Evolutionary conservation across 2,888 invertebrate species (phyloP).

Genomic region (Drosophila stalkeri): DNA sequence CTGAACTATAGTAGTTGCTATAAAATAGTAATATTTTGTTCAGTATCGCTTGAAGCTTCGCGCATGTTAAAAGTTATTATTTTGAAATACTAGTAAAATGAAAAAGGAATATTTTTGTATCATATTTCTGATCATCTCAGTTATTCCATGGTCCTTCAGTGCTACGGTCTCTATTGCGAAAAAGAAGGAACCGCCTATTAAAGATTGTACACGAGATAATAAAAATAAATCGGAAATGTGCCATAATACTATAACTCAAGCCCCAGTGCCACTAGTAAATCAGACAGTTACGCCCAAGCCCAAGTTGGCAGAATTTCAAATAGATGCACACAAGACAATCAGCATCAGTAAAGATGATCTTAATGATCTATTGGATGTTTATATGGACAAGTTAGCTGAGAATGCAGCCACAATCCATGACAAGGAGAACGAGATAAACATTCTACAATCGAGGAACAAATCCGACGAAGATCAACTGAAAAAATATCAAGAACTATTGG

Average conservation of each 20-base stretch:
- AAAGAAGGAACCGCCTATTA: constrained; percentile 40
- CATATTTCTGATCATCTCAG: constrained; percentile 19
- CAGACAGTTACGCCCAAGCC: constrained; percentile 43
- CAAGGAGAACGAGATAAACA: constrained; percentile 57
- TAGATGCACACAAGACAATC: constrained; percentile 67
- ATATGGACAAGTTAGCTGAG: constrained; percentile 64
- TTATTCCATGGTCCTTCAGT: constrained; percentile 22
- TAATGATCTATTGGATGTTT: constrained; percentile 62
- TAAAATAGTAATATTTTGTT: constrained; percentile 35
- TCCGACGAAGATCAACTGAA: constrained; percentile 38
- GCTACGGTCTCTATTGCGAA: constrained; percentile 17
- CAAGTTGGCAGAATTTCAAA: constrained; percentile 65
- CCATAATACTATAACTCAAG: constrained; percentile 20
- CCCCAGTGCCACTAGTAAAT: constrained; percentile 12
- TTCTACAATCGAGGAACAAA: constrained; percentile 48
- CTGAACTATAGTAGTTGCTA: constrained; percentile 28
- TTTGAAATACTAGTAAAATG: constrained; percentile 22
- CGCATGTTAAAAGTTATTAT: background rate
- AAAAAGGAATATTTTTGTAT: constrained; percentile 5
- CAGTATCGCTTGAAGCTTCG: constrained; percentile 33
- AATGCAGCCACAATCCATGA: constrained; percentile 63
- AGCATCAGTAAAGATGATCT: constrained; percentile 65
- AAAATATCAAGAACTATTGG: constrained; percentile 47
- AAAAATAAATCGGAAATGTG: constrained; percentile 43
- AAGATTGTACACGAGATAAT: constrained; percentile 26